Evolutionary conservation across 2,797 vertebrate genomes (phyloP), one percentile per base, ranked within the genome.

Genomic region (Aythya fuligula): DNA sequence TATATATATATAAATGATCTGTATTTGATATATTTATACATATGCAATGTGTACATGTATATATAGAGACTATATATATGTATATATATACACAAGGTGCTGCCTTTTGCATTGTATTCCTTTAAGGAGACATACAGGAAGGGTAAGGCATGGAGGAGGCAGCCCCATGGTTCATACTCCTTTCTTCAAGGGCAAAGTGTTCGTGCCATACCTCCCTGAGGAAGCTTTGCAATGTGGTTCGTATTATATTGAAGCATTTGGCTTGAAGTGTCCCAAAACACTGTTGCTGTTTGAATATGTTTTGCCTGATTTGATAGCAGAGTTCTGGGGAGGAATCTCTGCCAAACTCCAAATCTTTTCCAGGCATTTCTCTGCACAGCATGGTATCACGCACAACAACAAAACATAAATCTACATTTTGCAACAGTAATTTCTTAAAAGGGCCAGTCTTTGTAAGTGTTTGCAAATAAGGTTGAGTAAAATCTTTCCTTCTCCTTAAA

Each of bases 231-330:
- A 77, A 67, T 47, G 53, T 70, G 65, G 32, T 85, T 90, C 38
- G 47, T 34, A 79, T 90, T 89, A 93, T 28, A 73, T n/a, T 94
- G 74, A 32, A 90, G 53, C n/a, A 45, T 62, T 90, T 94, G 71
- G 18, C 67, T 88, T 85, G 32, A 90, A 95, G 32, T 34, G 25
- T 54, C 74, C 85, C 43, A 62, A 56, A 94, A 24, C 32, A 57
- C 30, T 34, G n/a, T 22, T 89, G 43, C 20, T 73, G 34, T 11
- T 17, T 47, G 38, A 86, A 43, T 72, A 32, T 27, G 32, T 79
- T 94, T 89, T 67, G 54, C 87, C 49, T 89, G n/a, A 79, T 39
- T 38, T 5, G 6, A 53, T 32, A 66, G 11, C 83, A 64, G 51
- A 72, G 28, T 5, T 78, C 72, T 80, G 32, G 57, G 38, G 90